phyloP scores from a whole-genome alignment of 2,113 vertebrate genomes.

The Rhagologus leucostigma region DNA sequence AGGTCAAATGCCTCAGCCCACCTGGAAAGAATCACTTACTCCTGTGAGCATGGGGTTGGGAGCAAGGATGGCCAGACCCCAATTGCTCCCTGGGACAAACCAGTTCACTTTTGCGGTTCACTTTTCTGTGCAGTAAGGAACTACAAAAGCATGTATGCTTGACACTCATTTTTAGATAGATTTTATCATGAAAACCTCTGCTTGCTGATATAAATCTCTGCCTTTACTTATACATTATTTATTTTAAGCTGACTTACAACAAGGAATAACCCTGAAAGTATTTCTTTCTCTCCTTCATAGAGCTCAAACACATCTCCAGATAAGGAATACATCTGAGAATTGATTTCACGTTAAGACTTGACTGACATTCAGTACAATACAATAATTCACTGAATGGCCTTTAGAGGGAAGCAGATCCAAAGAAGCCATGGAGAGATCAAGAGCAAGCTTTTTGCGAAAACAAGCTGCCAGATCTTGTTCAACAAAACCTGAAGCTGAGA shows the following conservation, averaged over 20 bases:
- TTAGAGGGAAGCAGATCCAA: constrained; percentile 67
- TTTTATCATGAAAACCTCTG: background rate
- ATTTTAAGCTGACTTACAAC: background rate
- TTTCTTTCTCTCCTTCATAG: background rate
- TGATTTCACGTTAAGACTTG: background rate
- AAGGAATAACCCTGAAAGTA: background rate
- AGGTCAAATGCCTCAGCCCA: accelerated
- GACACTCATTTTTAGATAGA: background rate
- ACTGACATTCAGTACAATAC: background rate
- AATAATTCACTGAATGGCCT: constrained; percentile 34
- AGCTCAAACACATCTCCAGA: background rate
- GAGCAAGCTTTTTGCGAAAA: background rate
- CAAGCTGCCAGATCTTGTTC: background rate
- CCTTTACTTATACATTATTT: background rate
- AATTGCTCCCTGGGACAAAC: background rate
- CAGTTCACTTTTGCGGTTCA: background rate
- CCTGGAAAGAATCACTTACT: background rate
- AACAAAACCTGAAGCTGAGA: background rate
- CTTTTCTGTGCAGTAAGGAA: background rate
- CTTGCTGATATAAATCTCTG: background rate
- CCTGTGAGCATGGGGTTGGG: background rate
- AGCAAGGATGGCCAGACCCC: background rate
- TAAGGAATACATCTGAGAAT: background rate
- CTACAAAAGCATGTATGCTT: background rate
- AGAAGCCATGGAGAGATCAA: background rate